Evolutionary conservation across 2,797 vertebrate species (phyloP).

Genomic region (Anabas testudineus): DNA sequence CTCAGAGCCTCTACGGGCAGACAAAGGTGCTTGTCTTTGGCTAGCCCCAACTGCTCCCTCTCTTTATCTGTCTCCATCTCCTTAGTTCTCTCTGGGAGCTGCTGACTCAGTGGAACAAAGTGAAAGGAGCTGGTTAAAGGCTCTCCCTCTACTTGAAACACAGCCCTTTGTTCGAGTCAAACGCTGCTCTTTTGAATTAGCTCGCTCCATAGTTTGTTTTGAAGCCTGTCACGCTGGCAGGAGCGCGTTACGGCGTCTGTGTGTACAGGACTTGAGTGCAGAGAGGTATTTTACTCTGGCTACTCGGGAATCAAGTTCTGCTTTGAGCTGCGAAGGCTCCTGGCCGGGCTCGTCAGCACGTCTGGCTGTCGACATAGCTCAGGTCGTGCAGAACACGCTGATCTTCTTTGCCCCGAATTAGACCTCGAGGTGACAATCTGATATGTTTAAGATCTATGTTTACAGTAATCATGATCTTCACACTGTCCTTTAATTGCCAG

Average conservation of each 20-base stretch:
- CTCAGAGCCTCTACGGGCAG: slow-evolving; percentile 45
- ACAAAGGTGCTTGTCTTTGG: slow-evolving; percentile 66
- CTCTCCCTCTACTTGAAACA: slow-evolving; percentile 41
- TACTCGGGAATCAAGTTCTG: slow-evolving; percentile 50
- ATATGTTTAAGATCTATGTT: neutral
- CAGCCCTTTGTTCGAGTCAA: slow-evolving; percentile 42
- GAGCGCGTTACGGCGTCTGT: slow-evolving; percentile 17
- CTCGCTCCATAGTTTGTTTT: slow-evolving; percentile 33
- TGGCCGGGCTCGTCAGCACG: slow-evolving; percentile 43
- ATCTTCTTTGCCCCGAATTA: slow-evolving; percentile 51
- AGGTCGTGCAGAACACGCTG: slow-evolving; percentile 44
- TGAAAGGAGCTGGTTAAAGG: slow-evolving; percentile 56
- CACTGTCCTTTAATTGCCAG: neutral
- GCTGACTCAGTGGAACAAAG: slow-evolving; percentile 72
- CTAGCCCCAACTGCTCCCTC: slow-evolving; percentile 32
- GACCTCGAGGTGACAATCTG: slow-evolving; percentile 30
- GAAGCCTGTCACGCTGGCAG: slow-evolving; percentile 40
- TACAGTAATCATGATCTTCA: neutral
- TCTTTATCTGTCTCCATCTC: slow-evolving; percentile 54
- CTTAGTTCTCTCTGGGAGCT: slow-evolving; percentile 39
- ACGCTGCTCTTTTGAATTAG: slow-evolving; percentile 16
- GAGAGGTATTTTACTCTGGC: slow-evolving; percentile 27
- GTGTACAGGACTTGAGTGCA: slow-evolving; percentile 1
- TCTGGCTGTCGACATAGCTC: slow-evolving; percentile 49
- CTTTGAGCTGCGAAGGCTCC: slow-evolving; percentile 35